A percentile compares a stretch with the other conserved stretches of the same genome.
Evolutionary conservation across 2,888 invertebrate genomes (phyloP).

Genomic region (Aspidapion aeneum): DNA sequence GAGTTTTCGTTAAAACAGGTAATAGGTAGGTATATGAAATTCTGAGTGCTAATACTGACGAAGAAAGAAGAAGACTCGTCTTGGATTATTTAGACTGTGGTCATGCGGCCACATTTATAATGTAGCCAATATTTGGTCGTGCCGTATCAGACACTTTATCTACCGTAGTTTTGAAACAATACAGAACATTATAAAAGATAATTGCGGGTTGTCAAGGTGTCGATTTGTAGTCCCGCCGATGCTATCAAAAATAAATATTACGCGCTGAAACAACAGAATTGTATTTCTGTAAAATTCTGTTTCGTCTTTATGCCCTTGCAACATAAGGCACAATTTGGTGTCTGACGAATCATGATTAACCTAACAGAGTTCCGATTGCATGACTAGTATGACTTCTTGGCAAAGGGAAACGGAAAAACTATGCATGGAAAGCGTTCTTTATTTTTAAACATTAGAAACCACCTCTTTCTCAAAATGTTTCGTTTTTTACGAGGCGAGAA

Average conservation of each 20-base stretch:
- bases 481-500: no score
- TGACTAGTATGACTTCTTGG: conserved; percentile 38
- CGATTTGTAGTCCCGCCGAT: conserved; percentile 49
- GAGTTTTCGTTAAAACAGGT: no score
- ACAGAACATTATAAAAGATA: conserved; percentile 47
- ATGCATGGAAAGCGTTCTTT: conserved; percentile 50
- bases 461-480: no score
- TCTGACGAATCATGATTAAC: conserved; percentile 47
- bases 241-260: conserved; percentile 51
- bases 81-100: no score
- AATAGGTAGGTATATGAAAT: no score
- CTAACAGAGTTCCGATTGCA: conserved; percentile 51
- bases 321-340: conserved; percentile 39
- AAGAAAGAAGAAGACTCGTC: no score
- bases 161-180: conserved; percentile 43
- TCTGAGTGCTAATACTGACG: no score
- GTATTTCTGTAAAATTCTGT: conserved; percentile 30
- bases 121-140: conserved; percentile 38
- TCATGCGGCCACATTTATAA: no score
- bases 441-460: no score
- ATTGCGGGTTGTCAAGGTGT: conserved; percentile 51
- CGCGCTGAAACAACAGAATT: conserved; percentile 46
- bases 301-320: conserved; percentile 32
- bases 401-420: conserved; percentile 47
- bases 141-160: conserved; percentile 34